Evolutionary conservation across 2,888 invertebrate genomes (phyloP).

Genomic region (Volucella inanis): DNA sequence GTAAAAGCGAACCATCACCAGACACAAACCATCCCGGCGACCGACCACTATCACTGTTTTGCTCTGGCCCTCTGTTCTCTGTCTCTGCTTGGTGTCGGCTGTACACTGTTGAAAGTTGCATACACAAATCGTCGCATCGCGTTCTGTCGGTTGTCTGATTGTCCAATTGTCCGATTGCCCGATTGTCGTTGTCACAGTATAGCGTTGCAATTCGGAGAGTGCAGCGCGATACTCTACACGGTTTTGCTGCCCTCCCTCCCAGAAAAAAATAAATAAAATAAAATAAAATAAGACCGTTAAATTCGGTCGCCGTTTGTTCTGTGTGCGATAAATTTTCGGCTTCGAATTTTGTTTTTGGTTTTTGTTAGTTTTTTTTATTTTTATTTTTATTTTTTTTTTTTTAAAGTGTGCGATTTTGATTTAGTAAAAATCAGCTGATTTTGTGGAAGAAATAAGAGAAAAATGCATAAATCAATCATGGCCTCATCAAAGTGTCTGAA

Average conservation of each 20-base stretch:
- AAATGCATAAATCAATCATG: constrained; percentile 47
- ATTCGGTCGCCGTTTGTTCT: constrained; percentile 62
- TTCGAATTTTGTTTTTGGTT: constrained; percentile 10
- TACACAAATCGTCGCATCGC: constrained; percentile 47
- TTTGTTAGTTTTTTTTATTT: constrained; percentile 13
- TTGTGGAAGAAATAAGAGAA: constrained; percentile 20
- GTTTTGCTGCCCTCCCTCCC: too few species aligned
- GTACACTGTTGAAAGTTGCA: constrained; percentile 39
- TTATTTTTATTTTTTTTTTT: constrained; percentile 4
- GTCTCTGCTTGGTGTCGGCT: too few species aligned
- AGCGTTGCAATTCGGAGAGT: constrained; percentile 42
- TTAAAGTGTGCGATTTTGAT: neutral
- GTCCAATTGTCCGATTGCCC: neutral
- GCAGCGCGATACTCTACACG: constrained; percentile 18
- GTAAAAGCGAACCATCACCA: neutral
- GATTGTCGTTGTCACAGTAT: constrained; percentile 25
- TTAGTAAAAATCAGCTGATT: constrained; percentile 38
- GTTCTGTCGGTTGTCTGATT: constrained; percentile 3
- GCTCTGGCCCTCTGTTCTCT: constrained; percentile 1
- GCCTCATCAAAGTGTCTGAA: constrained; percentile 67
- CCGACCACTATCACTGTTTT: constrained; percentile 43
- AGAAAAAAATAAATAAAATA: too few species aligned
- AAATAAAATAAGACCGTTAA: constrained; percentile 14
- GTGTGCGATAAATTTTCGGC: constrained; percentile 39
- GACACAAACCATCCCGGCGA: too few species aligned